Conservation (phyloP, 2,113 vertebrate genomes). For the Pluvianellus socialis region DNA sequence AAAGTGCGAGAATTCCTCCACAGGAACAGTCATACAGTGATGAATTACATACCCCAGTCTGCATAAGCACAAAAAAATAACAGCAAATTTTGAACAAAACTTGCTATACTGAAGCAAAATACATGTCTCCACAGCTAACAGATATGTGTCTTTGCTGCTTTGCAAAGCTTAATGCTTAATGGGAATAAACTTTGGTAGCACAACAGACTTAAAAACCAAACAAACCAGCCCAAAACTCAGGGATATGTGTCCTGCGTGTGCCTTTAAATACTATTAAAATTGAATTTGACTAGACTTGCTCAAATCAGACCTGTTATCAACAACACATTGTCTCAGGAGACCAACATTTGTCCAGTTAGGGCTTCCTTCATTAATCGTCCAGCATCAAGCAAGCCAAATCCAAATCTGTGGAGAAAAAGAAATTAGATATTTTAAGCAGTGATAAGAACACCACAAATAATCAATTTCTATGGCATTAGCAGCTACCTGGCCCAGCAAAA, state of each 20-base stretch:
- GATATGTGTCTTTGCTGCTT: neutral
- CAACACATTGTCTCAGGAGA: conserved; percentile 54
- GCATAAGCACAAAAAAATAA: neutral
- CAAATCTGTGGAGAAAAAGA: conserved; percentile 70
- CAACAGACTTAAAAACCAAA: neutral
- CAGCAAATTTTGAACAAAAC: neutral
- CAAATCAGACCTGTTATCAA: conserved; percentile 59
- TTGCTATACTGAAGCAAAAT: neutral
- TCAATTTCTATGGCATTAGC: conserved; percentile 72
- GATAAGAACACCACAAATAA: conserved; percentile 75
- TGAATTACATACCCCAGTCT: neutral
- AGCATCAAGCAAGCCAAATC: conserved; percentile 62
- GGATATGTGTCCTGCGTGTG: neutral
- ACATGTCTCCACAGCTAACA: neutral
- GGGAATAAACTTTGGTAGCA: neutral
- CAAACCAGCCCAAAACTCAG: neutral
- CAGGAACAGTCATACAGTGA: neutral
- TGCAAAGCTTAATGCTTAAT: neutral
- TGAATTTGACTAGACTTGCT: conserved; percentile 46
- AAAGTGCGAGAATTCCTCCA: conserved; percentile 17
- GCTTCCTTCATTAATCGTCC: conserved; percentile 64
- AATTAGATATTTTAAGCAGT: conserved; percentile 76
- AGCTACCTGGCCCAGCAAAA: conserved; percentile 65
- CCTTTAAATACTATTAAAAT: conserved; percentile 63
- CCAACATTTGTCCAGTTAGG: conserved; percentile 59